Base-by-base conservation (phyloP, 2,888 invertebrate species). In the Sipha maydis region DNA sequence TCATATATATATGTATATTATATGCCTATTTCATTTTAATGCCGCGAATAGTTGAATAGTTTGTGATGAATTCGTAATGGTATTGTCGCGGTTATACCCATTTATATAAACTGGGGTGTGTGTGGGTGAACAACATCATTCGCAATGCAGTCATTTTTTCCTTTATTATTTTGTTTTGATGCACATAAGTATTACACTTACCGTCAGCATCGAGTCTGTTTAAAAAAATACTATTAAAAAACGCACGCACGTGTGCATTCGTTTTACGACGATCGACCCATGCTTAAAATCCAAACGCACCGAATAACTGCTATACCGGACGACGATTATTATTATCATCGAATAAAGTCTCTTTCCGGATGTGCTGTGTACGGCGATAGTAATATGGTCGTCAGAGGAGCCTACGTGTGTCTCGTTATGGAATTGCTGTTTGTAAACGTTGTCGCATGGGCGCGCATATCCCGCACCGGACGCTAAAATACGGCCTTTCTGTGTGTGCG, bases 341-440 rank as follows among this genome's bases (percentile, higher is more conserved):
- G 67, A 69, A 41, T 82, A 21, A 69, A 41, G 31, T 31, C 71
- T 71, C 41, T 76, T n/a, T 54, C 54, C 61, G 61, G 61, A 61
- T 56, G 54, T 67, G 41, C 19, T 11, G 17, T 21, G 54, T 38
- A 28, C 19, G 73, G 48, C 34, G 11, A 9, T 9, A 38, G 48
- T 82, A n/a, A n/a, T 73, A 78, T 8, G 56, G 75, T 73, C 54
- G 56, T 17, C 54, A n/a, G 31, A 61, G 48, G 67, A 17, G 69
- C 78, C 78, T 78, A 85, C 78, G 78, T 71, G 85, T 34, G 76
- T 78, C 85, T 85, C 78, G 67, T 77, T 78, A 85, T 85, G 85
- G 85, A 77, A 77, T 78, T 85, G 85, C 48, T 41, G 41, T 25
- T 61, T 7, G 7, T 82, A 11, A 54, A 34, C 71, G 67, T 48